Evolutionary conservation across 2,113 vertebrate genomes (phyloP).

Genomic region (Oncorhynchus masou): DNA sequence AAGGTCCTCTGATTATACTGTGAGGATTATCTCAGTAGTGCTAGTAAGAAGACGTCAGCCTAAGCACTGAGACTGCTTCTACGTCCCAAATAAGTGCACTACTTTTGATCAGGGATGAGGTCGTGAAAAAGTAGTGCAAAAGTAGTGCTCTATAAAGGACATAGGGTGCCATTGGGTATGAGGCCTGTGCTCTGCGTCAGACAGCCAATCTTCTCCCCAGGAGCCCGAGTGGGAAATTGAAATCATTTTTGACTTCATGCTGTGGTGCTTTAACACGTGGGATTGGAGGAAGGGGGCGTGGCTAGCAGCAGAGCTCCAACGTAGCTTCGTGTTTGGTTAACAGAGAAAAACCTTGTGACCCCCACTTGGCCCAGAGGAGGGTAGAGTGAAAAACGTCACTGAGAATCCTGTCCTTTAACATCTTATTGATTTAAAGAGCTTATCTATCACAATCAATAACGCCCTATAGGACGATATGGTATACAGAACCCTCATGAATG

Average conservation of each 20-base stretch:
- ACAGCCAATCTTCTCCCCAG: constrained; percentile 29
- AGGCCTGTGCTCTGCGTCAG: background rate
- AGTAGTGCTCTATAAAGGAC: background rate
- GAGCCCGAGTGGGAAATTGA: constrained; percentile 30
- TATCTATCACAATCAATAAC: background rate
- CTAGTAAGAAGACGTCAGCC: background rate
- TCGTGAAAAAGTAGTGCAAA: too few relatives aligned
- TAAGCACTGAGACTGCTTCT: background rate
- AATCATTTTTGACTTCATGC: constrained; percentile 39
- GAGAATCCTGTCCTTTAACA: background rate
- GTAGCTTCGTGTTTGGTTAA: constrained; percentile 14
- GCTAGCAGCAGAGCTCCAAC: background rate
- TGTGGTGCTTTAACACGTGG: constrained; percentile 31
- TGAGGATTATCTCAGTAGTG: constrained; percentile 24
- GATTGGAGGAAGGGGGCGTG: constrained; percentile 14
- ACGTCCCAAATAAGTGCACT: too few relatives aligned
- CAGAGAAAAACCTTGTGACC: background rate
- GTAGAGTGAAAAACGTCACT: too few relatives aligned
- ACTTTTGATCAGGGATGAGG: too few relatives aligned
- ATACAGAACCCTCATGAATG: too few relatives aligned
- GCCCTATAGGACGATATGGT: too few relatives aligned
- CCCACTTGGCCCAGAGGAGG: background rate
- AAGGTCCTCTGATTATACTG: constrained; percentile 25
- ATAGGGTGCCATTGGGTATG: background rate
- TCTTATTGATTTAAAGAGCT: background rate